These are phyloP conservation scores for Conops quadrifasciatus DNA, from an alignment of 2,888 invertebrate species.

Conservation along the genomic window DNA sequence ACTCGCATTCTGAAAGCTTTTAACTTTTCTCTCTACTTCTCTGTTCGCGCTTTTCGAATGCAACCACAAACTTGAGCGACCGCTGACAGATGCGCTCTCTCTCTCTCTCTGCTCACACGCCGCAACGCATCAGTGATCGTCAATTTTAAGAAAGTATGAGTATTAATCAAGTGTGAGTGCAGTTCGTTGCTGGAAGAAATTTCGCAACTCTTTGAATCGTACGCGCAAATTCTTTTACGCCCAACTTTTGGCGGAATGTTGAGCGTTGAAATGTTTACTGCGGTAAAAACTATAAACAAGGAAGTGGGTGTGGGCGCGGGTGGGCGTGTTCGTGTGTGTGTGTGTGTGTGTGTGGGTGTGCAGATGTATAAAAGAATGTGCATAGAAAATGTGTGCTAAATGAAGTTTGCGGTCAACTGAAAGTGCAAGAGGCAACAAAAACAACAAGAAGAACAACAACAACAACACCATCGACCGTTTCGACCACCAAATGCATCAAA, in stretches of 20 bases:
- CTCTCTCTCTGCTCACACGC: too few relatives aligned
- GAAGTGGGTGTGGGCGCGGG: too few relatives aligned
- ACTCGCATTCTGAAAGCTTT: too few relatives aligned
- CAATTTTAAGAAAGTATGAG: neutral
- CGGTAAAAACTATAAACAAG: too few relatives aligned
- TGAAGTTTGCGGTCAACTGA: neutral
- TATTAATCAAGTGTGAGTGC: slow-evolving; percentile 7
- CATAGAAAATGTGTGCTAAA: neutral
- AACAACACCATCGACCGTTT: slow-evolving; percentile 15
- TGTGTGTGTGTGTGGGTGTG: neutral
- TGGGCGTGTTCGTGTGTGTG: neutral
- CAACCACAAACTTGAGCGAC: too few relatives aligned
- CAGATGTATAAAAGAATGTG: neutral
- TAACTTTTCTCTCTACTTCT: too few relatives aligned
- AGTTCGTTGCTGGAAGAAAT: neutral
- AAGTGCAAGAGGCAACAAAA: slow-evolving; percentile 2
- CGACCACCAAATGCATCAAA: neutral
- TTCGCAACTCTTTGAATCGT: neutral
- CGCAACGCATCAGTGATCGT: neutral
- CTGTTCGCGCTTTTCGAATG: too few relatives aligned
- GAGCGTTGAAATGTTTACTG: too few relatives aligned
- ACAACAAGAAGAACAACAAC: neutral
- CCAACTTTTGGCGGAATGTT: neutral
- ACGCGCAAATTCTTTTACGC: neutral
- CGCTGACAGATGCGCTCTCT: too few relatives aligned